phyloP scores from a whole-genome alignment of 2,113 vertebrate genomes.

The Daboia siamensis region DNA sequence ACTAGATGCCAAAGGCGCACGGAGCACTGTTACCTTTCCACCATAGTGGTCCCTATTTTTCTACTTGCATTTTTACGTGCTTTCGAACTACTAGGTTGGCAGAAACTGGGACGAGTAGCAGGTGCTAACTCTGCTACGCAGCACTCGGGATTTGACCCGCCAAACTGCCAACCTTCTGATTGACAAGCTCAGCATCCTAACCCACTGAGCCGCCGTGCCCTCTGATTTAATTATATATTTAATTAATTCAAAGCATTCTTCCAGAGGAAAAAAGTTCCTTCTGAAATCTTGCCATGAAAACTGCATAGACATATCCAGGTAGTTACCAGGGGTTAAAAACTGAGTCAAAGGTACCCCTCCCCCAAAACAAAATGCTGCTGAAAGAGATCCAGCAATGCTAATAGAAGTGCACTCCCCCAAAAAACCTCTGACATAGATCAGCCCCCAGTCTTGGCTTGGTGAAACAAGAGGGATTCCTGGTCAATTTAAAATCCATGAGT shows the following conservation, averaged over 20 bases:
- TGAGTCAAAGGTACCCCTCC: not conserved
- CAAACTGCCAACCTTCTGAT: too few relatives aligned
- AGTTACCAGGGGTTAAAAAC: not conserved
- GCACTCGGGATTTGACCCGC: too few relatives aligned
- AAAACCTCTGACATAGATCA: not conserved
- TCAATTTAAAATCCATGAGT: not conserved
- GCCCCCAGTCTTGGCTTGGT: not conserved
- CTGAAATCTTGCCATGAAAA: not conserved
- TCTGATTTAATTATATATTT: not conserved
- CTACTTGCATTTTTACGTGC: too few relatives aligned
- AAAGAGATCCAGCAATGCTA: not conserved
- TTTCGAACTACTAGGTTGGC: too few relatives aligned
- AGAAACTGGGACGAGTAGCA: too few relatives aligned
- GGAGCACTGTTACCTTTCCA: too few relatives aligned
- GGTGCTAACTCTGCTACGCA: too few relatives aligned
- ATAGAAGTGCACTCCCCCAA: not conserved
- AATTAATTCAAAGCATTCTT: not conserved
- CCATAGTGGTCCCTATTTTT: too few relatives aligned
- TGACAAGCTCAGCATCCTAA: too few relatives aligned
- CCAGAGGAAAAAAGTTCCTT: not conserved
- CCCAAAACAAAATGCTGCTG: not conserved
- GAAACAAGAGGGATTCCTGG: not conserved
- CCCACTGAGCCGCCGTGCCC: too few relatives aligned
- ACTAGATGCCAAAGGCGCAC: too few relatives aligned
- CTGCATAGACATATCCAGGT: not conserved